A percentile compares a stretch with the other conserved stretches of the same genome.
Evolutionary conservation across 2,888 invertebrate genomes (phyloP).

Genomic region (Caenorhabditis parvicauda): DNA sequence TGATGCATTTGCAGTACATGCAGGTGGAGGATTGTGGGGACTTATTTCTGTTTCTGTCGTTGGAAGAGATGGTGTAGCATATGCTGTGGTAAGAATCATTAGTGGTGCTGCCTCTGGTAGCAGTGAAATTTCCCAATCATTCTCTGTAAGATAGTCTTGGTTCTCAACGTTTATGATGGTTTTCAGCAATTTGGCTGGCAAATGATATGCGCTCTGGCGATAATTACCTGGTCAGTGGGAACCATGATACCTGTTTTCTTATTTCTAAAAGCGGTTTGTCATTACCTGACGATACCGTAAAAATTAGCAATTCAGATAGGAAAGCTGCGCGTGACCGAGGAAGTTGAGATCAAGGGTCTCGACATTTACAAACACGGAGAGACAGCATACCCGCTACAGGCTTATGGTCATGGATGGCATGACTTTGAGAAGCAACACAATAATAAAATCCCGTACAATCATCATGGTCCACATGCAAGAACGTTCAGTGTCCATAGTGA

Average conservation of each 20-base stretch:
- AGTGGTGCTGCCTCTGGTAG: constrained; percentile 24
- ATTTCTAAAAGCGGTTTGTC: constrained; percentile 27
- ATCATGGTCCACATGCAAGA: background rate
- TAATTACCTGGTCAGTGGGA: constrained; percentile 38
- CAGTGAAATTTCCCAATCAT: constrained; percentile 31
- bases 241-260: constrained; percentile 44
- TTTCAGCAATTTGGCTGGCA: constrained; percentile 49
- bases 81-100: constrained; percentile 40
- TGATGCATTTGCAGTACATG: constrained; percentile 67
- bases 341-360: constrained; percentile 45
- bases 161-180: background rate
- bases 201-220: constrained; percentile 39
- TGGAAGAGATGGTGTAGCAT: constrained; percentile 48
- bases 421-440: constrained; percentile 34
- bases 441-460: background rate
- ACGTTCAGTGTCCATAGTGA: constrained; percentile 26
- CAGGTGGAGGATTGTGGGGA: constrained; percentile 68
- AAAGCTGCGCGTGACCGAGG: constrained; percentile 40
- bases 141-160: constrained; percentile 22
- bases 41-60: constrained; percentile 56
- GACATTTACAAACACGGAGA: constrained; percentile 51
- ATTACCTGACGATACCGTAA: background rate
- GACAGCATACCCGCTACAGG: constrained; percentile 44
- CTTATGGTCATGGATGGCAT: constrained; percentile 50
- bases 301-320: constrained; percentile 17